Evolutionary conservation across 2,797 vertebrate species (phyloP), one percentile per base, ranked within the genome.

Genomic region (Betta splendens): DNA sequence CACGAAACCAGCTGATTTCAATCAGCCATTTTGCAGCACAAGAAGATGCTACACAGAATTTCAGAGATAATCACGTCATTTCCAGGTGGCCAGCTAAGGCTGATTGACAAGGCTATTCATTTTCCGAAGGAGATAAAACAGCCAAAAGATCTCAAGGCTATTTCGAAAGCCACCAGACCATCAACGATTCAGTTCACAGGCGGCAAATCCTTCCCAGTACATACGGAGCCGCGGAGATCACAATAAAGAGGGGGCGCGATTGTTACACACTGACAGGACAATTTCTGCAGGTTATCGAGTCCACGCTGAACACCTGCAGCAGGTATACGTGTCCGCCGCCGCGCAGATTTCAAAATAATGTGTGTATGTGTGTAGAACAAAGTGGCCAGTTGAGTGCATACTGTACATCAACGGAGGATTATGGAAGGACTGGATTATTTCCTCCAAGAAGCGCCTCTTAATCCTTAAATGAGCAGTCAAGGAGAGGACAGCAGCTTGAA

Each of bases 371-470:
- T 31, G 29, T 10, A 10, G 5, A 15, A 33, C 47, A 43, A 46
- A 66, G 52, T 67, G 67, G 64, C 49, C 31, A 38, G 9, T 9
- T 40, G 53, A 75, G 35, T 29, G 69, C 61, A 31, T 53, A 13
- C 25, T 26, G 25, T 7, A 59, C 71, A 70, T 78, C 68, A 57
- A 65, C 21, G 16, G 56, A 78, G 81, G 85, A 88, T 89, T 85
- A 87, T 43, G 26, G 70, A 77, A 85, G 79, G 66, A 74, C 51
- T 80, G 83, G 85, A 86, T 88, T 85, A 86, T 80, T 76, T 72
- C 53, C 59, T 66, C 26, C 0, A 68, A 69, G 73, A 64, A 79
- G 53, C 61, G 53, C 38, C 33, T 77, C 62, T 67, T 77, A 85
- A 72, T 85, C 83, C 77, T 51, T 55, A 64, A 79, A 77, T 52